Evolutionary conservation across 2,113 vertebrate genomes (phyloP).

Genomic region (Solea solea): DNA sequence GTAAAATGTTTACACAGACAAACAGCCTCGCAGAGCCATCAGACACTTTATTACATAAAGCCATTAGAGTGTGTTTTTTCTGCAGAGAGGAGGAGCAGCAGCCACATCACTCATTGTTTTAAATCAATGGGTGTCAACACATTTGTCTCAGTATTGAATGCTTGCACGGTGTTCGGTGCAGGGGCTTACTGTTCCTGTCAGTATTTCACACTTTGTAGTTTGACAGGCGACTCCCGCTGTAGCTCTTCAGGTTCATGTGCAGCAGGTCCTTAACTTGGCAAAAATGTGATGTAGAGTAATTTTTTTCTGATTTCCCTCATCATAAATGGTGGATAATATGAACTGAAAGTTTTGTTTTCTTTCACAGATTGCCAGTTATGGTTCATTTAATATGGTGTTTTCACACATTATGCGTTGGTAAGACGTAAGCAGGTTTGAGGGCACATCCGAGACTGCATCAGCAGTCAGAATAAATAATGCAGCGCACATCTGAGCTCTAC

Average conservation of each 20-base stretch:
- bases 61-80: too few relatives aligned
- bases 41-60: background rate
- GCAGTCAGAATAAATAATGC: slow-evolving; percentile 44
- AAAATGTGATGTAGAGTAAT: background rate
- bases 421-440: background rate
- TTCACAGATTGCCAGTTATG: background rate
- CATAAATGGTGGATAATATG: background rate
- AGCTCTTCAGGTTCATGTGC: background rate
- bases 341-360: background rate
- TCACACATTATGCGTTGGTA: slow-evolving; percentile 1
- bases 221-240: slow-evolving; percentile 3
- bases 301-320: background rate
- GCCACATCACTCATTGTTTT: background rate
- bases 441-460: slow-evolving; percentile 8
- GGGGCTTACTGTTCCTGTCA: background rate
- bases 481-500: slow-evolving; percentile 8
- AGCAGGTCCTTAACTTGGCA: background rate
- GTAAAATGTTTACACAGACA: background rate
- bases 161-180: background rate
- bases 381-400: slow-evolving; percentile 8
- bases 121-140: background rate
- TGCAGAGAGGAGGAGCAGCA: background rate
- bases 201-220: background rate
- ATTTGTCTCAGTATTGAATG: background rate
- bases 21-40: background rate